Conservation (phyloP, 2,113 vertebrate genomes). For the Hydrochoerus hydrochaeris region DNA sequence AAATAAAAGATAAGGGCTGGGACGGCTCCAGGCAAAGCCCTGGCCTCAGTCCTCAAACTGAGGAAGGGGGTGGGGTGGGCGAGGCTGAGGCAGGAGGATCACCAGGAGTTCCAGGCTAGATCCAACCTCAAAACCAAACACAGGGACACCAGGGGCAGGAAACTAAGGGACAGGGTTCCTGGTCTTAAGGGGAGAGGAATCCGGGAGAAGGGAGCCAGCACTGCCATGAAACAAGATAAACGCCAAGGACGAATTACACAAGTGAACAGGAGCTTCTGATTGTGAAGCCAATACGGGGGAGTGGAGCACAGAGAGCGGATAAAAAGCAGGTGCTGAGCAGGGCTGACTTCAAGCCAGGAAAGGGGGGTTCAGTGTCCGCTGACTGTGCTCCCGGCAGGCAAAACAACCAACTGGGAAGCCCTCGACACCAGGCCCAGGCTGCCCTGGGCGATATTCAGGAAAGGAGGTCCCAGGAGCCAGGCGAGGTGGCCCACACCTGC, state of each 20-base stretch:
- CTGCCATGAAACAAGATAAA: neutral
- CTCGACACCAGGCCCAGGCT: neutral
- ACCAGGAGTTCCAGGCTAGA: neutral
- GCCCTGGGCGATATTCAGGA: neutral
- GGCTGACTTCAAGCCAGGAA: neutral
- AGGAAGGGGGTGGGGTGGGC: neutral
- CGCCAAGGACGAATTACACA: neutral
- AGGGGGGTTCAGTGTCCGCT: neutral
- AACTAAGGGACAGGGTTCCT: neutral
- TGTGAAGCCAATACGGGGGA: neutral
- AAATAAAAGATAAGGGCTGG: neutral
- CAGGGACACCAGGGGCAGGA: neutral
- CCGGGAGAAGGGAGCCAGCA: neutral
- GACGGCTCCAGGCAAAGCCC: neutral
- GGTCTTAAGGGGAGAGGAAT: neutral
- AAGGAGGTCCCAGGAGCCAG: neutral
- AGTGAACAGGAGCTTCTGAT: neutral
- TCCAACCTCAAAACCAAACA: neutral
- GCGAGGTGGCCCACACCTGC: neutral
- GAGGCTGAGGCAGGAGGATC: neutral
- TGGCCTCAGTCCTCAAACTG: neutral
- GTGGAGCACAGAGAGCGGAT: neutral
- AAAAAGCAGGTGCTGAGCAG: neutral
- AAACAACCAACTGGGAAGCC: neutral
- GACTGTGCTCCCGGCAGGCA: too few species aligned